Conservation (phyloP, 2,113 vertebrate genomes). For the Malaclemys terrapin region DNA sequence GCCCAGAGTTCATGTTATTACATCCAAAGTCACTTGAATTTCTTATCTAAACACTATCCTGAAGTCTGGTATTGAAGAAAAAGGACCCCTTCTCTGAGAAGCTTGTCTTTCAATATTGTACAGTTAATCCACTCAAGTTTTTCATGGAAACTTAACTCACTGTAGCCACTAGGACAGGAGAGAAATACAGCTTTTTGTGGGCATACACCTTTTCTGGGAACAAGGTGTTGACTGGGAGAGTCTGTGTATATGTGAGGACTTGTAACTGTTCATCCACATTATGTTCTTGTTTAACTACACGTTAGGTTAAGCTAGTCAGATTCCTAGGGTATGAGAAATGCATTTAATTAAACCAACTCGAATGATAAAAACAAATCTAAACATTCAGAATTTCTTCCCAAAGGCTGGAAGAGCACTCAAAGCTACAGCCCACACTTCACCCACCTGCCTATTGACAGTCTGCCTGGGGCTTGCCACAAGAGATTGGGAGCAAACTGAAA, state of each 20-base stretch:
- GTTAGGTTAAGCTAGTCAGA: constrained; percentile 18
- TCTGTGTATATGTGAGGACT: background rate
- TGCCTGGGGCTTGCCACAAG: background rate
- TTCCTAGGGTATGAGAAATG: constrained; percentile 40
- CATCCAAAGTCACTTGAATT: constrained; percentile 47
- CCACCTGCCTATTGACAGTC: background rate
- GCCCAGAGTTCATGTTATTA: constrained; percentile 34
- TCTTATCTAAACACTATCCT: constrained; percentile 58
- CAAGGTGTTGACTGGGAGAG: background rate
- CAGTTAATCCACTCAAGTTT: constrained; percentile 49
- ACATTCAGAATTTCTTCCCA: background rate
- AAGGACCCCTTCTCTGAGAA: background rate
- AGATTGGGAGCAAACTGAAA: background rate
- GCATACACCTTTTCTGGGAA: background rate
- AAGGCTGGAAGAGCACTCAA: constrained; percentile 10
- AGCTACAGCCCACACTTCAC: background rate
- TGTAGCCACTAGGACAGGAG: constrained; percentile 34
- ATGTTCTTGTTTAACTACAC: constrained; percentile 36
- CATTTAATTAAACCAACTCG: constrained; percentile 33
- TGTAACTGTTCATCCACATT: background rate
- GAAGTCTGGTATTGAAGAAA: constrained; percentile 38
- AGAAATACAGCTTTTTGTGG: constrained; percentile 3
- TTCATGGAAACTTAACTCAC: constrained; percentile 40
- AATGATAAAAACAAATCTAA: background rate
- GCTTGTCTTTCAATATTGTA: constrained; percentile 43